Evolutionary conservation across 2,797 vertebrate genomes (phyloP), one percentile per base, ranked within the genome.

Genomic region (Eleutherodactylus coqui): DNA sequence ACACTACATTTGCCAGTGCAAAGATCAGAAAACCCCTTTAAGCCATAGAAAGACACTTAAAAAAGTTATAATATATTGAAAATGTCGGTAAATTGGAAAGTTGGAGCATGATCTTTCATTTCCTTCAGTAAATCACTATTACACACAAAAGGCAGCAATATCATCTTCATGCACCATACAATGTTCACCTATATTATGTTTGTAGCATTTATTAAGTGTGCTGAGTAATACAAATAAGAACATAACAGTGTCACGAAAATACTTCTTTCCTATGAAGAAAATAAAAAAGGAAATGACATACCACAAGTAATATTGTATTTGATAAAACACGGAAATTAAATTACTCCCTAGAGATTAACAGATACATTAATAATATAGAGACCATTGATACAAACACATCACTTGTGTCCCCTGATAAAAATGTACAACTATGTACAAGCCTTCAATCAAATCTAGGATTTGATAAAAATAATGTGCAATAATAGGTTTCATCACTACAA

Each of bases 261-360:
- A 32, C 17, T 43, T 49, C 29, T 64, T 13, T 17, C 62, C 55
- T 43, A 78, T 51, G 29, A 51, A 78, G 7, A 34, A 36, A 78
- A 27, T 24, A n/a, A n/a, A 76, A 83, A 84, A 64, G 76, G 24
- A 69, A 76, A 78, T 41, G 34, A 16, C 58, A 64, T 49, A 90
- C 86, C 85, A 85, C 88, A 29, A 83, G 14, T 38, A 77, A 78
- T 78, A 75, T 64, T 84, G 55, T 64, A 78, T 62, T 69, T 43
- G 51, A 34, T 27, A 38, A 84, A 78, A 84, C 24, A 10, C 45
- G 83, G 83, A 84, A 77, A 84, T 84, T 84, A 84, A 84, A 67
- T 69, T 78, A 69, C 19, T 53, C 32, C 9, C 45, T 9, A 9
- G 58, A 53, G 83, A 76, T 67, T 29, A 67, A 60, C 78, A 77